Evolutionary conservation across 2,888 invertebrate species (phyloP), one percentile per base, ranked within the genome.

Genomic region (Schizaphis graminum): DNA sequence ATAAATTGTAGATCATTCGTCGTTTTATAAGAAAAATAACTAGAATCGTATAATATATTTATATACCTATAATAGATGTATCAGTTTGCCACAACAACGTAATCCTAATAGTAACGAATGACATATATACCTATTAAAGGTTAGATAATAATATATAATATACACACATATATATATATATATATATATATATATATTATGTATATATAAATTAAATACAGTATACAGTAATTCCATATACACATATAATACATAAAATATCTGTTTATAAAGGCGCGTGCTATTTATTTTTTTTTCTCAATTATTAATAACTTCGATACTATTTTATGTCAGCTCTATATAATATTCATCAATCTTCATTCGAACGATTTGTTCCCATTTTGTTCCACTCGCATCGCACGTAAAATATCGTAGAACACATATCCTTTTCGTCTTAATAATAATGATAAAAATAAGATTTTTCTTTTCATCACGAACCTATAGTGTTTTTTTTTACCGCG

Each of bases 311-410:
- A 77, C 77, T 77, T 77, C 8, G 77, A 21, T 77, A 77, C 35
- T 77, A 77, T 77, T 77, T 77, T 77, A 77, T 35, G n/a, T 21
- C 77, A 77, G 77, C 7, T 16, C 8, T 77, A 35, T 77, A 77
- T 21, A 77, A 77, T 77, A 77, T 77, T 77, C 77, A 77, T 77
- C 77, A 77, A 77, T 77, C 77, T 77, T 77, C 35, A 77, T 77
- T 35, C 77, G 21, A 77, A 77, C 77, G 77, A 77, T 35, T 35
- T 35, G 77, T 77, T 77, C 77, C 77, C 35, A 35, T 77, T 77
- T 77, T 77, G 21, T 35, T 35, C 35, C 77, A 35, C 77, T 35
- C 77, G 21, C 77, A 77, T 77, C 77, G 77, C 5, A 77, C 35
- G 35, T 77, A 77, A 77, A 77, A 77, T 77, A 77, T 77, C 77